These are phyloP conservation scores for Penaeus indicus DNA, from an alignment of 1,140 invertebrate genomes.

Conservation along the genomic window DNA sequence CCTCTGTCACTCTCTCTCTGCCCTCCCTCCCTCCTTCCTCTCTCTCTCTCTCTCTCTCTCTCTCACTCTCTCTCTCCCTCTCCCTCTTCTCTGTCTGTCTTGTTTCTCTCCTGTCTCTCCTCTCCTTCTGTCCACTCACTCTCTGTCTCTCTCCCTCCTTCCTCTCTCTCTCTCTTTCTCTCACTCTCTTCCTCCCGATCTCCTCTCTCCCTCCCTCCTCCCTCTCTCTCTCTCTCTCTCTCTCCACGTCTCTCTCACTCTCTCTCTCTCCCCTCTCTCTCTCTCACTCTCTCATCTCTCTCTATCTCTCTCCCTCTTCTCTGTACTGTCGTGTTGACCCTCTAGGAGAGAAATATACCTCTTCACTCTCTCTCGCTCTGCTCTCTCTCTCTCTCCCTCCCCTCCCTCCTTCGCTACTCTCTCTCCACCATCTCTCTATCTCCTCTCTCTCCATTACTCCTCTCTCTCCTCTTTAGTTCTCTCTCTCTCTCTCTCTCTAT, in stretches of 20 bases:
- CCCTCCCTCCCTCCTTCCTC: too few species aligned
- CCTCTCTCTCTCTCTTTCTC: too few species aligned
- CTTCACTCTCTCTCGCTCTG: neutral
- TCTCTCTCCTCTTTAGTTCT: neutral
- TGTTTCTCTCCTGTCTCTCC: slow-evolving; percentile 4
- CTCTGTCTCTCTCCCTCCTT: neutral
- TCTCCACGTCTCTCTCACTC: too few species aligned
- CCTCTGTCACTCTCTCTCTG: neutral
- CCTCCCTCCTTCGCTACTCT: neutral
- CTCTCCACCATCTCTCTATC: neutral
- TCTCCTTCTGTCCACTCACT: neutral
- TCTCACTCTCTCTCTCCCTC: slow-evolving; percentile 5
- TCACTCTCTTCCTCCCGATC: neutral
- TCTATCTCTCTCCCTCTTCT: slow-evolving; percentile 4
- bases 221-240: too few species aligned
- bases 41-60: slow-evolving; percentile 10
- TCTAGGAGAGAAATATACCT: too few species aligned
- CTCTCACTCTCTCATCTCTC: too few species aligned
- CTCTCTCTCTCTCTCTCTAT: slow-evolving; percentile 2
- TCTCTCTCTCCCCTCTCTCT: neutral
- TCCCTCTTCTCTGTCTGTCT: slow-evolving; percentile 10
- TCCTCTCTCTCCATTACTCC: neutral
- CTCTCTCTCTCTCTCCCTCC: neutral
- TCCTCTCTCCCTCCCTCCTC: too few species aligned
- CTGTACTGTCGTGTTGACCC: too few species aligned